Conservation (phyloP, 1,140 invertebrate genomes). For the Drosophila ironensis region DNA sequence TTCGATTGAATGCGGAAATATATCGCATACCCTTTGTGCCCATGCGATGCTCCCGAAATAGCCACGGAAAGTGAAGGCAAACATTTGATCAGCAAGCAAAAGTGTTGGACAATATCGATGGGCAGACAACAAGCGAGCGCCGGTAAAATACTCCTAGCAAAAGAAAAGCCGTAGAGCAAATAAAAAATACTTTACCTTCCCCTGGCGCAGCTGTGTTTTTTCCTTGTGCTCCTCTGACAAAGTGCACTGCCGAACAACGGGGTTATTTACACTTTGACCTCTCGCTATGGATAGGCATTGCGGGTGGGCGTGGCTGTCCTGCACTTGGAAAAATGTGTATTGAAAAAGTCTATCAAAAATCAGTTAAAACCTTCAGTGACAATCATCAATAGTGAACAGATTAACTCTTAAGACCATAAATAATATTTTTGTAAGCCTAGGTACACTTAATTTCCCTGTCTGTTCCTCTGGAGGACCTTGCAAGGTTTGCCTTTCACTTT, state of each 20-base stretch:
- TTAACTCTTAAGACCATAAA: too few relatives aligned
- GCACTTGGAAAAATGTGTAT: background rate
- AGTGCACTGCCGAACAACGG: constrained; percentile 40
- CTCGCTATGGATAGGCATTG: background rate
- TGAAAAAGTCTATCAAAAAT: background rate
- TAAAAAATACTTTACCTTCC: constrained; percentile 18
- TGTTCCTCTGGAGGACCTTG: constrained; percentile 6
- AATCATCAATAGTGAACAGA: too few relatives aligned
- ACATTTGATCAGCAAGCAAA: too few relatives aligned
- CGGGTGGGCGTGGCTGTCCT: constrained; percentile 3
- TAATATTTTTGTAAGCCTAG: background rate
- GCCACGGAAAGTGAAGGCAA: constrained; percentile 31
- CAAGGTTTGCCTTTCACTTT: constrained; percentile 30
- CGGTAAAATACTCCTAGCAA: background rate
- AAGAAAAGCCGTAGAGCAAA: constrained; percentile 24
- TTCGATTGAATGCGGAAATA: too few relatives aligned
- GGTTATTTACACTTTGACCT: constrained; percentile 41
- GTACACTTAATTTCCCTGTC: background rate
- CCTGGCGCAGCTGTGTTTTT: background rate
- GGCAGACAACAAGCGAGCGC: background rate
- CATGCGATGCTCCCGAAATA: constrained; percentile 16
- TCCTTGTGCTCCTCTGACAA: constrained; percentile 20
- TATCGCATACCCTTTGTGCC: background rate
- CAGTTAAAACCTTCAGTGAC: too few relatives aligned
- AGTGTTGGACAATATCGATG: constrained; percentile 5